A percentile compares a stretch with the other conserved stretches of the same genome.
Conservation (phyloP, 2,888 invertebrate genomes). For the Coremacera marginata region DNA sequence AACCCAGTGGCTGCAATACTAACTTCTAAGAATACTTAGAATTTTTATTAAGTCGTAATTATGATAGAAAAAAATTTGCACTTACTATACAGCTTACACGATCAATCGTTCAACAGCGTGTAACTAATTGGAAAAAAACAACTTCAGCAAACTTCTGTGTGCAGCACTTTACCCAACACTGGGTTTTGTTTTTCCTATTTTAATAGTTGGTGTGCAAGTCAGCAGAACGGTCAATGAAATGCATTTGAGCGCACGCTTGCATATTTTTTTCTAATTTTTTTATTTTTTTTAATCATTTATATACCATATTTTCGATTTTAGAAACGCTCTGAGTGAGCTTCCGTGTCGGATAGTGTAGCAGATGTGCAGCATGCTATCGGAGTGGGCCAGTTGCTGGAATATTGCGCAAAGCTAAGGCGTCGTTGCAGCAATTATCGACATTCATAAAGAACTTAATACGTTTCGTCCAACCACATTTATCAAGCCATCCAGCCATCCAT, state of each 20-base stretch:
- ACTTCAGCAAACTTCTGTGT: background rate
- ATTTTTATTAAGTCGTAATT: slow-evolving; percentile 16
- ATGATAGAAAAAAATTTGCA: slow-evolving; percentile 28
- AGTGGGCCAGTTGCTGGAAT: background rate
- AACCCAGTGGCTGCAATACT: too few relatives aligned
- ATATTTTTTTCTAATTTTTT: slow-evolving; percentile 43
- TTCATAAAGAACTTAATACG: too few relatives aligned
- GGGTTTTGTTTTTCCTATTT: too few relatives aligned
- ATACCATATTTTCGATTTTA: background rate
- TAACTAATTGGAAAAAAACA: slow-evolving; percentile 33
- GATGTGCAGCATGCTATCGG: slow-evolving; percentile 50
- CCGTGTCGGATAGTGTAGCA: slow-evolving; percentile 49
- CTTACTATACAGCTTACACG: slow-evolving; percentile 35
- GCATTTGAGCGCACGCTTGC: slow-evolving; percentile 56
- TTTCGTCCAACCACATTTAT: too few relatives aligned
- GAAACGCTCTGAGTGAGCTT: background rate
- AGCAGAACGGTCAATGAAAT: slow-evolving; percentile 54
- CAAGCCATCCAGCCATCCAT: too few relatives aligned
- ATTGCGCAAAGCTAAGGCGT: background rate
- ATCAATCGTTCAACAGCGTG: slow-evolving; percentile 39
- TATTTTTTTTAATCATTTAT: background rate
- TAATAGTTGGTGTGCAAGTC: slow-evolving; percentile 27
- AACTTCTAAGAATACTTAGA: too few relatives aligned
- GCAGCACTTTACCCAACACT: too few relatives aligned
- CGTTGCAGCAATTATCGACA: background rate